Evolutionary conservation across 2,113 vertebrate genomes (phyloP).

Genomic region (Scartelaos histophorus): DNA sequence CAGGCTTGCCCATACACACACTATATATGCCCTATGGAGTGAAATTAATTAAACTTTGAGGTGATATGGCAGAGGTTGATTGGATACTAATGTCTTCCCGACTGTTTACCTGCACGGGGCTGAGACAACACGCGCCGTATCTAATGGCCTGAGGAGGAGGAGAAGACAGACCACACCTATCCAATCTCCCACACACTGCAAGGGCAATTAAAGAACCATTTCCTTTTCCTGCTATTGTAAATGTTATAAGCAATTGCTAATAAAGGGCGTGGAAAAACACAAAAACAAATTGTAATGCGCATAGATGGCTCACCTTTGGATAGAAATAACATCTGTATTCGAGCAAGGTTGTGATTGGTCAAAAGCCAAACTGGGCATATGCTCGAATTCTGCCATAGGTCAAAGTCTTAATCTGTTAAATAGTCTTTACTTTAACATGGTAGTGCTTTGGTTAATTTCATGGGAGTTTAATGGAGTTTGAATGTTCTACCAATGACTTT

Average conservation of each 20-base stretch:
- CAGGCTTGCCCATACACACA: conserved; percentile 37
- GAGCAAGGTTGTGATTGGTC: not conserved
- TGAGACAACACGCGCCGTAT: conserved; percentile 59
- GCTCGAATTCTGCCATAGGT: not conserved
- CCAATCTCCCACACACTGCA: conserved; percentile 34
- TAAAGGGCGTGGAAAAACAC: conserved; percentile 25
- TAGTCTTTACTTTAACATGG: no score
- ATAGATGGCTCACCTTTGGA: not conserved
- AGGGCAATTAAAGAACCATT: conserved; percentile 52
- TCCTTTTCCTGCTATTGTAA: conserved; percentile 29
- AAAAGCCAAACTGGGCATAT: not conserved
- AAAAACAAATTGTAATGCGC: not conserved
- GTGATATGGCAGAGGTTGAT: conserved; percentile 63
- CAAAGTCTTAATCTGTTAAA: no score
- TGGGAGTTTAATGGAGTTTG: not conserved
- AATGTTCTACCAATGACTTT: no score
- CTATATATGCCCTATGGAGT: conserved; percentile 55
- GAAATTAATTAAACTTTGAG: conserved; percentile 70
- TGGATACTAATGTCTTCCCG: conserved; percentile 66
- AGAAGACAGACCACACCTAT: conserved; percentile 16
- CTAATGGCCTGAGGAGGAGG: conserved; percentile 55
- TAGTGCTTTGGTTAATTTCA: not conserved
- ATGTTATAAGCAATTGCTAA: conserved; percentile 45
- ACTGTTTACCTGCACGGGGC: conserved; percentile 66
- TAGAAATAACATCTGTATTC: not conserved